Conservation (phyloP, 2,113 vertebrate genomes). For the Calidris pygmaea region DNA sequence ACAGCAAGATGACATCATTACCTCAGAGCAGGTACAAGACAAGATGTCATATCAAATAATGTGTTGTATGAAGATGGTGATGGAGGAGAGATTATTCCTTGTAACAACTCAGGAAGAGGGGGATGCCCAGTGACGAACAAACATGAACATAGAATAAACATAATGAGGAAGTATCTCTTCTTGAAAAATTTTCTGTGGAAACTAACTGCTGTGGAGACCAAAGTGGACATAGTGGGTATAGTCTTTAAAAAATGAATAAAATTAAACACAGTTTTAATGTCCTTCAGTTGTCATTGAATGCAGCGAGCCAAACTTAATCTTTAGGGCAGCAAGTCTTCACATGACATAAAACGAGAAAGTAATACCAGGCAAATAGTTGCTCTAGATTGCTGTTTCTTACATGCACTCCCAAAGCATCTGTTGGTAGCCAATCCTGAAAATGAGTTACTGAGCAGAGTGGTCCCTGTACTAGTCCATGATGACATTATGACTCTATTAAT, state of each 20-base stretch:
- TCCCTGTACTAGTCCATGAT: neutral
- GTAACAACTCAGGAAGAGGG: neutral
- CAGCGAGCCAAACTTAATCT: neutral
- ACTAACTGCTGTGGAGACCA: neutral
- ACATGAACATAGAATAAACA: neutral
- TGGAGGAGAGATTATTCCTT: neutral
- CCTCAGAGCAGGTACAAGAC: neutral
- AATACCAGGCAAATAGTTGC: neutral
- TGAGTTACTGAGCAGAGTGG: neutral
- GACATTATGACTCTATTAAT: neutral
- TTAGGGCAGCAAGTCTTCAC: neutral
- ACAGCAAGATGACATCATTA: neutral
- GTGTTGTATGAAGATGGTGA: neutral
- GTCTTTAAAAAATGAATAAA: neutral
- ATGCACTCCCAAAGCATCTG: neutral
- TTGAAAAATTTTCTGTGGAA: neutral
- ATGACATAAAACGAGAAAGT: neutral
- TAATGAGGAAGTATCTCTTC: neutral
- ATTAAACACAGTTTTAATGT: neutral
- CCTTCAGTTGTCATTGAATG: neutral
- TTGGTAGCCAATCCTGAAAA: neutral
- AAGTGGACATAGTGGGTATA: neutral
- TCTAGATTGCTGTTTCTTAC: neutral
- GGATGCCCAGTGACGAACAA: neutral
- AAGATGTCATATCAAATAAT: neutral